Conservation (phyloP, 2,797 vertebrate genomes). For the Alfaro cultratus region DNA sequence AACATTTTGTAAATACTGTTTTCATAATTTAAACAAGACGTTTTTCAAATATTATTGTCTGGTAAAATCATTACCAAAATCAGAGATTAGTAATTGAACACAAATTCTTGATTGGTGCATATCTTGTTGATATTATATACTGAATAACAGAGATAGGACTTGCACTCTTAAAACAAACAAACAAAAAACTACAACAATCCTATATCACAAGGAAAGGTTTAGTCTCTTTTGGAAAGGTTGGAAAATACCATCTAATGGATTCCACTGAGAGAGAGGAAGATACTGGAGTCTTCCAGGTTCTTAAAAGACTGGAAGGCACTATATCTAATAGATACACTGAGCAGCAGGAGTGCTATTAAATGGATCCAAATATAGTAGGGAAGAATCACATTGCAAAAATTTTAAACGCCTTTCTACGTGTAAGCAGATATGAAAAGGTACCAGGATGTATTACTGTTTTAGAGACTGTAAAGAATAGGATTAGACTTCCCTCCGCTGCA, state of each 20-base stretch:
- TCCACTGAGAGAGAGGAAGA: conserved; percentile 3
- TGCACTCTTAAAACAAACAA: too few species aligned
- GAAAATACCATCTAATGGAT: conserved; percentile 24
- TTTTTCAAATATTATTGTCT: not conserved
- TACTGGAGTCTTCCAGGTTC: conserved; percentile 32
- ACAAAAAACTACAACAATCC: too few species aligned
- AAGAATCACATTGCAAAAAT: conserved; percentile 55
- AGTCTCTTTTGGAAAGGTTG: not conserved
- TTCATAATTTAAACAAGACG: not conserved
- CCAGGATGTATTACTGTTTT: conserved; percentile 42
- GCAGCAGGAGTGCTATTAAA: conserved; percentile 46
- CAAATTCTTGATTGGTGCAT: not conserved
- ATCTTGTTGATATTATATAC: not conserved
- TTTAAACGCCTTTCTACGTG: conserved; percentile 53
- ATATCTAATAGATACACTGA: conserved; percentile 53
- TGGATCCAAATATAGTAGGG: conserved; percentile 64
- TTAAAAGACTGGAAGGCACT: conserved; percentile 51
- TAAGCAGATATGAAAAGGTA: conserved; percentile 66
- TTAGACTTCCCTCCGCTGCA: conserved; percentile 18
- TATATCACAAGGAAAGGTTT: not conserved
- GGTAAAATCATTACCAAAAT: not conserved
- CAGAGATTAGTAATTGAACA: not conserved
- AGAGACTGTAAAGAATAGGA: conserved; percentile 41
- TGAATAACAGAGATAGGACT: not conserved
- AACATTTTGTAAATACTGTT: not conserved